phyloP scores from a whole-genome alignment of 2,797 vertebrate genomes.

The Euthynnus affinis region DNA sequence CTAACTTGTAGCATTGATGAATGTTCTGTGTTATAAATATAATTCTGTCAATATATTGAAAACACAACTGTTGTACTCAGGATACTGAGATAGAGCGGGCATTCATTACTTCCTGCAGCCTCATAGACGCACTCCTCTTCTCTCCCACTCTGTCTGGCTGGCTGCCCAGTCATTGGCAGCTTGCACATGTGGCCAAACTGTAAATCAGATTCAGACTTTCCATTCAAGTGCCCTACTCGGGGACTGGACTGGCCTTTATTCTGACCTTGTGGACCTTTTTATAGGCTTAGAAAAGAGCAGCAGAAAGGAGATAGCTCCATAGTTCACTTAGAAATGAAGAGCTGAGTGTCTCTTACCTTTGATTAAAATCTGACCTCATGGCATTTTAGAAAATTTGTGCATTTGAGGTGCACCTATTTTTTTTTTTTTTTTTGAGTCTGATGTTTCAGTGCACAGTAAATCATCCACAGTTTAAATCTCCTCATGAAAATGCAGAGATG shows the following conservation, averaged over 20 bases:
- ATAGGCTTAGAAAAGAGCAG: constrained; percentile 78
- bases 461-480: constrained; percentile 54
- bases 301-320: constrained; percentile 64
- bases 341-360: constrained; percentile 75
- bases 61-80: constrained; percentile 11
- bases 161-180: constrained; percentile 75
- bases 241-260: constrained; percentile 79
- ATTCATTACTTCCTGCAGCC: constrained; percentile 66
- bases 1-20: constrained; percentile 21
- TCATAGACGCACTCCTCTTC: constrained; percentile 57
- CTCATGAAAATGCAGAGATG: constrained; percentile 25
- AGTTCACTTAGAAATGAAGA: constrained; percentile 74
- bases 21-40: constrained; percentile 21
- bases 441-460: constrained; percentile 55
- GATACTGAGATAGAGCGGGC: constrained; percentile 28
- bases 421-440: too few species aligned
- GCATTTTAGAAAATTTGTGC: constrained; percentile 72
- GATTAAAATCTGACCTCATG: constrained; percentile 78
- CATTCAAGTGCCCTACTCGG: constrained; percentile 78
- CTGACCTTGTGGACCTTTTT: constrained; percentile 81
- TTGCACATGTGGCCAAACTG: constrained; percentile 80
- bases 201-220: constrained; percentile 85
- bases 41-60: constrained; percentile 11
- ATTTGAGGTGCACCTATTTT: constrained; percentile 57
- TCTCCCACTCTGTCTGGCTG: constrained; percentile 68